Percentiles rank a stretch among this genome's conserved stretches.
phyloP scores from a whole-genome alignment of 2,797 vertebrate genomes.

The Tiaroga cobitis region DNA sequence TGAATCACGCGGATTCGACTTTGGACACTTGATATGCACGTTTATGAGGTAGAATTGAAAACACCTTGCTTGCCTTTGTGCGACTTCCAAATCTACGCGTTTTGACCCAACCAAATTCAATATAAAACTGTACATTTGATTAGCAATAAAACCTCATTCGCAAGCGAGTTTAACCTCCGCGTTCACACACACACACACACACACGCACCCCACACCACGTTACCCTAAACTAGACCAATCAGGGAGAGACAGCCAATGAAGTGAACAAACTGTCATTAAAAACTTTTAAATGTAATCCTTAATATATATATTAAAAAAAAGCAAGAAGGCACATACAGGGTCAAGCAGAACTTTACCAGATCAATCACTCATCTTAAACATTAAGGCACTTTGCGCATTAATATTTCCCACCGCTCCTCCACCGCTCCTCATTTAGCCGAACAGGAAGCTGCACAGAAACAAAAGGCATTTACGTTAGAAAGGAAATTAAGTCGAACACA shows the following conservation, averaged over 20 bases:
- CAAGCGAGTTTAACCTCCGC: background rate
- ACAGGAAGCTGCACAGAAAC: conserved; percentile 85
- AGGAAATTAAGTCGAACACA: background rate
- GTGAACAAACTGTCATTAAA: conserved; percentile 7
- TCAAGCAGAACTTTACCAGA: conserved; percentile 35
- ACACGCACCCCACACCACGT: background rate
- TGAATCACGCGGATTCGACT: conserved; percentile 27
- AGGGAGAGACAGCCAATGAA: background rate
- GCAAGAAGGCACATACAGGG: conserved; percentile 3
- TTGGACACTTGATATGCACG: conserved; percentile 51
- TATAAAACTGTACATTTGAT: conserved; percentile 34
- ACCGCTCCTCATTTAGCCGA: conserved; percentile 79
- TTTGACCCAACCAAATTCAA: conserved; percentile 1
- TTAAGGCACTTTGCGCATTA: conserved; percentile 54
- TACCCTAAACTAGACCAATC: background rate
- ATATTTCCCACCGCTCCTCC: conserved; percentile 4
- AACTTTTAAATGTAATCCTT: conserved; percentile 28
- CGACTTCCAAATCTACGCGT: conserved; percentile 18
- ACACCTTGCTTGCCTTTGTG: conserved; percentile 40
- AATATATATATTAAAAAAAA: conserved; percentile 29
- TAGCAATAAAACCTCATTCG: conserved; percentile 3
- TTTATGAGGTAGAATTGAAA: conserved; percentile 54
- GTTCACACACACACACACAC: background rate
- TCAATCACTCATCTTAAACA: conserved; percentile 41
- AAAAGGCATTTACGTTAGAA: background rate